These are phyloP conservation scores for Hycleus cichorii DNA, from an alignment of 1,140 invertebrate species.

Conservation along the genomic window DNA sequence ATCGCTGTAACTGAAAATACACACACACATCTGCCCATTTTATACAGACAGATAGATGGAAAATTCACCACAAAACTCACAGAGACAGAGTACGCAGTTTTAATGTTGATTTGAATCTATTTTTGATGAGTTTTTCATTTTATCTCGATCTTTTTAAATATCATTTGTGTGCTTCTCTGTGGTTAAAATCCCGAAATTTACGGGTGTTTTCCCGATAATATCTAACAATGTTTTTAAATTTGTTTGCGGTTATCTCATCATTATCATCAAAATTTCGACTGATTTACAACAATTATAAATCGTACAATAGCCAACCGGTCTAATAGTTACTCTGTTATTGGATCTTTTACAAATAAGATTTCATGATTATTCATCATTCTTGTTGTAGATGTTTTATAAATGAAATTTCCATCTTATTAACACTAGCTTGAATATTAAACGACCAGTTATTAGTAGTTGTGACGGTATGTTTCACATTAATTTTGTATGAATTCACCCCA, in stretches of 20 bases:
- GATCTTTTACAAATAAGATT: too few species aligned
- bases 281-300: conserved; percentile 15
- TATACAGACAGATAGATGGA: too few species aligned
- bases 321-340: too few species aligned
- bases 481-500: too few species aligned
- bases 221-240: conserved; percentile 24
- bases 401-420: too few species aligned
- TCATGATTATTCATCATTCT: too few species aligned
- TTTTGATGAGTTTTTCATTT: conserved; percentile 38
- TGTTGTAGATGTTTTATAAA: too few species aligned
- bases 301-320: background rate
- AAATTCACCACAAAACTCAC: background rate
- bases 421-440: too few species aligned
- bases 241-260: conserved; percentile 17
- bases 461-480: too few species aligned
- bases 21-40: background rate
- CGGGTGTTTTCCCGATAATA: conserved; percentile 9
- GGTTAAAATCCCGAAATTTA: conserved; percentile 11
- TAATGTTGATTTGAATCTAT: conserved; percentile 40
- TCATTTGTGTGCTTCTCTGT: conserved; percentile 15
- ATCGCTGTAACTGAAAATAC: background rate
- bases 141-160: conserved; percentile 34
- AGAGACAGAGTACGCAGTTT: conserved; percentile 22
- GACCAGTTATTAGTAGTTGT: too few species aligned
- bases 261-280: conserved; percentile 5